Evolutionary conservation across 2,113 vertebrate species (phyloP).

Genomic region (Rhegmatorhina hoffmannsi): DNA sequence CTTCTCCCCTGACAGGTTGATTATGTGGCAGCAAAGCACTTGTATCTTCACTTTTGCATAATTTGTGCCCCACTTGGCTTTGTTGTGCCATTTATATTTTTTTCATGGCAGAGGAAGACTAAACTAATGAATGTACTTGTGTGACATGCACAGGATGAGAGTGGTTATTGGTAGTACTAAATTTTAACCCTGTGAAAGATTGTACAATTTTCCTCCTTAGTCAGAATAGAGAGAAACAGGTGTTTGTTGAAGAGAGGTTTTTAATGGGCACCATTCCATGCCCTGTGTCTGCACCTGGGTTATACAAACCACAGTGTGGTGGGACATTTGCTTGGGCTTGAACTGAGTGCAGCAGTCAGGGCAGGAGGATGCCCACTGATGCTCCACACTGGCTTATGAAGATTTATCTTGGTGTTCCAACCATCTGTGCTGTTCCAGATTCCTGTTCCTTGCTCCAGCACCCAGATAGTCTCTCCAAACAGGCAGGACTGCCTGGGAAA

Average conservation of each 20-base stretch:
- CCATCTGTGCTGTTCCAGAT: background rate
- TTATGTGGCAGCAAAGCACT: background rate
- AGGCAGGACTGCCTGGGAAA: background rate
- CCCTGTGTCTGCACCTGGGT: background rate
- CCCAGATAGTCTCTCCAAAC: background rate
- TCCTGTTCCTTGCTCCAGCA: background rate
- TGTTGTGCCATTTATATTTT: background rate
- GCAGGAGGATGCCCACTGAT: rapidly evolving
- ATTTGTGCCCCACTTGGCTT: background rate
- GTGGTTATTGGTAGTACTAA: background rate
- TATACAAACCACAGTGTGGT: background rate
- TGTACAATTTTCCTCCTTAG: background rate
- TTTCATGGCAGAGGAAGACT: background rate
- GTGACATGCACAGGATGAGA: background rate
- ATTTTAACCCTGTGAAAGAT: background rate
- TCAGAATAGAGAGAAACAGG: background rate
- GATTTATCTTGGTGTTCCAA: background rate
- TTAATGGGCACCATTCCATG: background rate
- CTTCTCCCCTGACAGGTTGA: background rate
- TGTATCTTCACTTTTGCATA: background rate
- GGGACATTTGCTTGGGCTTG: background rate
- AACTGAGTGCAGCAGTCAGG: rapidly evolving
- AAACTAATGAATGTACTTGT: background rate
- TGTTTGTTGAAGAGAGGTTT: background rate
- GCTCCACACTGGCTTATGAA: background rate